These are phyloP conservation scores for Gymnothorax reevesii DNA, from an alignment of 2,797 vertebrate genomes.

Conservation along the genomic window DNA sequence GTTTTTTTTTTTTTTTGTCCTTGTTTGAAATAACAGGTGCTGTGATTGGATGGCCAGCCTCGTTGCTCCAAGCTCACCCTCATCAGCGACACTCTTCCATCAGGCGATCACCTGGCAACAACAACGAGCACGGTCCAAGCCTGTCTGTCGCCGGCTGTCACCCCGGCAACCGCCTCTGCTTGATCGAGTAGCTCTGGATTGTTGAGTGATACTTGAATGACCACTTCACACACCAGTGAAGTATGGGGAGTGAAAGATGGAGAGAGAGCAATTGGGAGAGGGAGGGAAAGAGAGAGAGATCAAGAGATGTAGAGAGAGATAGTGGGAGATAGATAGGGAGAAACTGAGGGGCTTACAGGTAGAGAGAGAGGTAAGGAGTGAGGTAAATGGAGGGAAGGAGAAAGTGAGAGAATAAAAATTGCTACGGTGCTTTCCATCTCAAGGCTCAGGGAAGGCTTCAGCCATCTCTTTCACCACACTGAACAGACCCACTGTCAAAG, in stretches of 20 bases:
- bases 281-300: conserved; percentile 51
- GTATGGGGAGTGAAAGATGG: conserved; percentile 48
- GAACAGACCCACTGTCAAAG: conserved; percentile 14
- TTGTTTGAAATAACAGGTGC: conserved; percentile 39
- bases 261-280: conserved; percentile 18
- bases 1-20: conserved; percentile 28
- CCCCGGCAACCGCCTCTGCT: conserved; percentile 71
- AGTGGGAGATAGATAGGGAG: conserved; percentile 54
- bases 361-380: conserved; percentile 47
- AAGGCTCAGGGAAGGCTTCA: conserved; percentile 40
- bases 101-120: conserved; percentile 66
- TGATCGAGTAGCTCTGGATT: conserved; percentile 70
- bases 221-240: conserved; percentile 70
- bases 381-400: conserved; percentile 58
- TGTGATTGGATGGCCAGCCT: conserved; percentile 63
- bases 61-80: conserved; percentile 47
- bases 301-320: conserved; percentile 59
- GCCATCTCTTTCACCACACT: conserved; percentile 28
- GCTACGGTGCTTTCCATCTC: conserved; percentile 42
- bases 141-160: conserved; percentile 67
- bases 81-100: conserved; percentile 72
- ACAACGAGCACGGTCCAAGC: conserved; percentile 61
- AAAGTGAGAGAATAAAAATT: conserved; percentile 45
- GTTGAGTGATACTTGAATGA: conserved; percentile 71
- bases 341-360: conserved; percentile 57